A percentile compares a stretch with the other conserved stretches of the same genome.
phyloP scores from a whole-genome alignment of 1,140 invertebrate species.

The Cotesia glomerata region DNA sequence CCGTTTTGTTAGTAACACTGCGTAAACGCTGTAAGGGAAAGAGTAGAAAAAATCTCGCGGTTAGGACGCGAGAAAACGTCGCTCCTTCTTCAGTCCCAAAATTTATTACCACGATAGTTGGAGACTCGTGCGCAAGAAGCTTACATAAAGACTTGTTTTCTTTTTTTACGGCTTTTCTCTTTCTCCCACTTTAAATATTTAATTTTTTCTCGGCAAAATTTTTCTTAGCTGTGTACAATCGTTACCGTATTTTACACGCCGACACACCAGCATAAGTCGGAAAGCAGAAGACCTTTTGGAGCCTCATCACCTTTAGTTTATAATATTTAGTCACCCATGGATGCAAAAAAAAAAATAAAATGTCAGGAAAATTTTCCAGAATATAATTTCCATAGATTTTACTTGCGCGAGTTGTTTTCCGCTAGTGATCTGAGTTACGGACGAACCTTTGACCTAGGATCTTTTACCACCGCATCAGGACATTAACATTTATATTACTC shows the following conservation, averaged over 20 bases:
- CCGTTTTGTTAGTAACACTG: conserved; percentile 1
- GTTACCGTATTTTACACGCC: not conserved
- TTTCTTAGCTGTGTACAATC: not conserved
- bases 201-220: too few species aligned
- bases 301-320: not conserved
- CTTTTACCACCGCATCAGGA: not conserved
- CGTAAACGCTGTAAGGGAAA: not conserved
- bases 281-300: too few species aligned
- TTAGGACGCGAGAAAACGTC: conserved; percentile 8
- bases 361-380: not conserved
- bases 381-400: conserved; percentile 17
- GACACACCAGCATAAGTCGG: not conserved
- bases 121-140: conserved; percentile 12
- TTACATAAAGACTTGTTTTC: conserved; percentile 17
- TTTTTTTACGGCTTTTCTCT: not conserved
- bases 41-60: not conserved
- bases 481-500: conserved; percentile 22
- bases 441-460: conserved; percentile 12
- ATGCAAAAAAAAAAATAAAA: conserved; percentile 2
- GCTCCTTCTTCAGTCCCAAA: conserved; percentile 11
- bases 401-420: not conserved
- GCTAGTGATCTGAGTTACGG: not conserved
- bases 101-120: conserved; percentile 17
- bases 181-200: not conserved
- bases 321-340: not conserved